A percentile compares a stretch with the other conserved stretches of the same genome.
Evolutionary conservation across 1,140 invertebrate species (phyloP).

Genomic region (Halictus rubicundus): DNA sequence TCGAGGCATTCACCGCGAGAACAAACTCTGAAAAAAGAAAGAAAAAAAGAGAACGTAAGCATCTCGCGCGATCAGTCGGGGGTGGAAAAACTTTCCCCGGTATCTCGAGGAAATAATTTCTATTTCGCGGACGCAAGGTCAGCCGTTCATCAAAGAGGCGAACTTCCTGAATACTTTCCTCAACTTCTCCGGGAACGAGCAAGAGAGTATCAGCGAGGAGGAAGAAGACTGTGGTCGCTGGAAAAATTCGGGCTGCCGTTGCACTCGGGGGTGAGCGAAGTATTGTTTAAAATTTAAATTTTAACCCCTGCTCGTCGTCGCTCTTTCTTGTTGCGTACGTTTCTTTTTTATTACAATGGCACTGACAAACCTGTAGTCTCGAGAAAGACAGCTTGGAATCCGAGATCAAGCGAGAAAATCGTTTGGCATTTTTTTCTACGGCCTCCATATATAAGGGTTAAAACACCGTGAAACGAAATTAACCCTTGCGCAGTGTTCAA

Average conservation of each 20-base stretch:
- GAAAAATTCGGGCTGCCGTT: constrained; percentile 7
- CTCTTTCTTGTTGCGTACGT: too few species aligned
- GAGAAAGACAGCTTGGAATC: too few species aligned
- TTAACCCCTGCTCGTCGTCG: too few species aligned
- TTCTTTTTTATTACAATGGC: too few species aligned
- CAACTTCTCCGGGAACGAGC: not conserved
- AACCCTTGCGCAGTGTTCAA: too few species aligned
- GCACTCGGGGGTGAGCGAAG: constrained; percentile 19
- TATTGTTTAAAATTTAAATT: too few species aligned
- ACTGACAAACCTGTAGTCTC: too few species aligned
- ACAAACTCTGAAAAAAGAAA: not conserved
- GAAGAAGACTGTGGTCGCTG: too few species aligned
- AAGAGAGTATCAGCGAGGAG: constrained; percentile 5
- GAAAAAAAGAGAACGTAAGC: not conserved
- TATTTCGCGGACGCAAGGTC: constrained; percentile 43
- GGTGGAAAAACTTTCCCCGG: not conserved
- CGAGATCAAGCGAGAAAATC: too few species aligned
- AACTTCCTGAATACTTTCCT: constrained; percentile 32
- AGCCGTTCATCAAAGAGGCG: constrained; percentile 21
- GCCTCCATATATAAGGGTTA: too few species aligned
- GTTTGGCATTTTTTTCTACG: too few species aligned
- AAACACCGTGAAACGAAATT: too few species aligned
- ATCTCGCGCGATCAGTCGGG: not conserved
- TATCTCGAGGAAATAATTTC: constrained; percentile 37
- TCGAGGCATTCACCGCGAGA: not conserved